Conservation (phyloP, 1,140 invertebrate genomes). For the Drosophila murphyi region DNA sequence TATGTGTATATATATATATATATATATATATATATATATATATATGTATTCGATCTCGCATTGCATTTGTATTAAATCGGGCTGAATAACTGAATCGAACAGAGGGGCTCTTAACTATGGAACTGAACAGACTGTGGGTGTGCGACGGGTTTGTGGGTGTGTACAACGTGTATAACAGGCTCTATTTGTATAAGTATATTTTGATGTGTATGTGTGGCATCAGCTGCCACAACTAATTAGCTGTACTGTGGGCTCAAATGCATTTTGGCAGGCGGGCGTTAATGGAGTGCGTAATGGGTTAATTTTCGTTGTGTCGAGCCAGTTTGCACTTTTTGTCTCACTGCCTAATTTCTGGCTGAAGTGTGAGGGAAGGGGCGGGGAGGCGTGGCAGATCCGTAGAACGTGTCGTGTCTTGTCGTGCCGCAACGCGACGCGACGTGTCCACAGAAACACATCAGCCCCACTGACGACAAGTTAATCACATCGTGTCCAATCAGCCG, state of each 20-base stretch:
- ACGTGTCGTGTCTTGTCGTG: conserved; percentile 36
- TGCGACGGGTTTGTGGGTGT: conserved; percentile 3
- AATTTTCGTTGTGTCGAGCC: conserved; percentile 54
- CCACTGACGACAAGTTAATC: conserved; percentile 74
- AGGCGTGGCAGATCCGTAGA: not conserved
- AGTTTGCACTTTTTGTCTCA: not conserved
- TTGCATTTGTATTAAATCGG: conserved; percentile 55
- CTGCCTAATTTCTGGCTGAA: not conserved
- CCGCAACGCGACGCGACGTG: conserved; percentile 23
- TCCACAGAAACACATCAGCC: conserved; percentile 35
- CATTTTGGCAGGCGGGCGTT: conserved; percentile 65
- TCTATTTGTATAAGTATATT: too few species aligned
- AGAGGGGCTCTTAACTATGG: conserved; percentile 28
- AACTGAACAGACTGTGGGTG: not conserved
- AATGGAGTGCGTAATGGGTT: conserved; percentile 81
- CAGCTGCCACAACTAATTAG: conserved; percentile 79
- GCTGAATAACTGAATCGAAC: conserved; percentile 70
- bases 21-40: not conserved
- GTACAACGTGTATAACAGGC: not conserved
- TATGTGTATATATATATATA: not conserved
- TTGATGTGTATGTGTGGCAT: conserved; percentile 31
- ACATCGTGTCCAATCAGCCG: conserved; percentile 79
- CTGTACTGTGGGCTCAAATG: conserved; percentile 49
- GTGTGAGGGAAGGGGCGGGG: not conserved
- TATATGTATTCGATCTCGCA: not conserved